Evolutionary conservation across 2,888 invertebrate genomes (phyloP), one percentile per base, ranked within the genome.

Genomic region (Melanostoma mellinum): DNA sequence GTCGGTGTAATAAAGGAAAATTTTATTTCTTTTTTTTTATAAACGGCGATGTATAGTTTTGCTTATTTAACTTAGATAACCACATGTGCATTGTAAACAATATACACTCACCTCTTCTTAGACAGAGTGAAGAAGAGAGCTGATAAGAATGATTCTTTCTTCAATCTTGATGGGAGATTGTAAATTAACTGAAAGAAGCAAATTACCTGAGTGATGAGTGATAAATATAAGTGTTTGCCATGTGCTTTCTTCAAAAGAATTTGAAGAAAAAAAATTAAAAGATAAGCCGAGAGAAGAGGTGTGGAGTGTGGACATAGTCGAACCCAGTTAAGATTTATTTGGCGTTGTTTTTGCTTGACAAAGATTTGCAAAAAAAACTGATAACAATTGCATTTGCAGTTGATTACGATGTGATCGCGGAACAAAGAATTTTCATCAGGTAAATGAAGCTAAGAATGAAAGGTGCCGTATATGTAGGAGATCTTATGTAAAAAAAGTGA

Each of bases 11-110:
- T 74, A 78, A 78, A 78, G 60, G 48, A 53, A 52, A 50, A 63
- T 42, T 48, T 46, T 20, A 6, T 50, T 58, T 71, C 56, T 58
- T 10, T 61, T 46, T 44, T 50, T 32, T 53, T 60, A 61, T 48
- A 67, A 36, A 50, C 33, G 48, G 38, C 9, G 35, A 30, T 20
- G 33, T 44, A 3, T 2, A 32, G 44, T 56, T 48, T 71, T 65
- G 48, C 55, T 68, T 74, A 74, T 79, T 67, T 74, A 79, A 20
- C 68, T 69, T 50, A 80, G 80, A 80, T 75, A 75, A 79, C 68
- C 80, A 58, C 77, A 71, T 48, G 68, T 58, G 20, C 32, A 38
- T 38, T 40, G 30, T 20, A 20, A 46, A 8, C 35, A 9, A 30
- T 20, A 38, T 40, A 6, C 42, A 46, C 20, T 20, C 61, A 36